phyloP scores from a whole-genome alignment of 2,113 vertebrate species.

The Theristicus caerulescens region DNA sequence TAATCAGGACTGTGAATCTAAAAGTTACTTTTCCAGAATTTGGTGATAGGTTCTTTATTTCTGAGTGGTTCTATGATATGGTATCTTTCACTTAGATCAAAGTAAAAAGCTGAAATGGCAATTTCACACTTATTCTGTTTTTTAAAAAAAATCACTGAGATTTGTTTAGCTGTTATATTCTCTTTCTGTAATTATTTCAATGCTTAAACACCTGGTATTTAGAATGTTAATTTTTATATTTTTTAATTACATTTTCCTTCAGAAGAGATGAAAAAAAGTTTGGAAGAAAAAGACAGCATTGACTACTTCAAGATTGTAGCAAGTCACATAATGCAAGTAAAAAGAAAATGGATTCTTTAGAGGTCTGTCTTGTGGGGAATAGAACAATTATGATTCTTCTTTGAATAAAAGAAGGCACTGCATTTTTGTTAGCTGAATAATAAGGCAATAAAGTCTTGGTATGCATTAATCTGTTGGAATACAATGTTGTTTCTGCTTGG shows the following conservation, averaged over 20 bases:
- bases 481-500: neutral
- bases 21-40: neutral
- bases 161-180: neutral
- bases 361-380: neutral
- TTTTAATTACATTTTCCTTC: neutral
- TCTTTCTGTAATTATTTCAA: neutral
- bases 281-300: neutral
- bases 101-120: conserved; percentile 56
- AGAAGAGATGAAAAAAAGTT: neutral
- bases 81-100: conserved; percentile 28
- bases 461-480: neutral
- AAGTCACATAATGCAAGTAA: neutral
- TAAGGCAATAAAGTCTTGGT: neutral
- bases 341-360: neutral
- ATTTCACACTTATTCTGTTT: neutral
- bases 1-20: conserved; percentile 21
- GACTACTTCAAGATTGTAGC: neutral
- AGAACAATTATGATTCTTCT: neutral
- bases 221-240: neutral
- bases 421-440: neutral
- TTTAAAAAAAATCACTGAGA: neutral
- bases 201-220: neutral
- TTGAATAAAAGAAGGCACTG: neutral
- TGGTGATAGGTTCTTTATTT: conserved; percentile 42
- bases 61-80: neutral